Evolutionary conservation across 2,797 vertebrate genomes (phyloP).

Genomic region (Chrysolophus pictus): DNA sequence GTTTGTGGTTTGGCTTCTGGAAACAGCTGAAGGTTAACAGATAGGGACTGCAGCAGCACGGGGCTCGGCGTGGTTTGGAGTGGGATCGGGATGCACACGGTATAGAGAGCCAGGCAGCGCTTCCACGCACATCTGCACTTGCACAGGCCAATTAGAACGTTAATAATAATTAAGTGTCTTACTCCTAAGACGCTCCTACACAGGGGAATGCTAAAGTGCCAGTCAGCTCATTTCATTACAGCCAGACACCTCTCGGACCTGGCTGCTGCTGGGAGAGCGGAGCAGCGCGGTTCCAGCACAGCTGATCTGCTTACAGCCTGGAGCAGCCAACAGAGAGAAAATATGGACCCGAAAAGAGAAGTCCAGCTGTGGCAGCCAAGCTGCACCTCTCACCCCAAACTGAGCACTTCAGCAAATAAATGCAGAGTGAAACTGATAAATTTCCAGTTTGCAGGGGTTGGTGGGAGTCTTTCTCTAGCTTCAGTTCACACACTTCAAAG

Average conservation of each 20-base stretch:
- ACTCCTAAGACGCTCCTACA: constrained; percentile 68
- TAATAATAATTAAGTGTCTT: constrained; percentile 73
- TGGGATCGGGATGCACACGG: neutral
- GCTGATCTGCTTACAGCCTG: constrained; percentile 24
- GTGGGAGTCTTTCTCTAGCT: constrained; percentile 49
- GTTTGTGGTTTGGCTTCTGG: neutral
- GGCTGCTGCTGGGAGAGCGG: constrained; percentile 37
- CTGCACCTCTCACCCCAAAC: constrained; percentile 27
- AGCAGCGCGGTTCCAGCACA: neutral
- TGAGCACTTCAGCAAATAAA: constrained; percentile 37
- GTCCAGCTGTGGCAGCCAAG: constrained; percentile 34
- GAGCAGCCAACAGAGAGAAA: constrained; percentile 8
- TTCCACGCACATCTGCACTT: neutral
- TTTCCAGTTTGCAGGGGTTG: constrained; percentile 34
- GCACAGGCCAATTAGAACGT: constrained; percentile 60
- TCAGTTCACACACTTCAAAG: constrained; percentile 64
- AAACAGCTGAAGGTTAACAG: neutral
- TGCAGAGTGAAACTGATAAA: neutral
- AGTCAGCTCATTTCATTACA: constrained; percentile 66
- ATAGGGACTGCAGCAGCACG: neutral
- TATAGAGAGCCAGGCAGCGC: neutral
- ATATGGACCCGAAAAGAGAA: neutral
- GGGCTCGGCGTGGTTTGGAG: neutral
- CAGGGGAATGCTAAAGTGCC: constrained; percentile 63
- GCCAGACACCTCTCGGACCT: constrained; percentile 56